phyloP scores from a whole-genome alignment of 2,113 vertebrate species.

The Maccullochella peelii region DNA sequence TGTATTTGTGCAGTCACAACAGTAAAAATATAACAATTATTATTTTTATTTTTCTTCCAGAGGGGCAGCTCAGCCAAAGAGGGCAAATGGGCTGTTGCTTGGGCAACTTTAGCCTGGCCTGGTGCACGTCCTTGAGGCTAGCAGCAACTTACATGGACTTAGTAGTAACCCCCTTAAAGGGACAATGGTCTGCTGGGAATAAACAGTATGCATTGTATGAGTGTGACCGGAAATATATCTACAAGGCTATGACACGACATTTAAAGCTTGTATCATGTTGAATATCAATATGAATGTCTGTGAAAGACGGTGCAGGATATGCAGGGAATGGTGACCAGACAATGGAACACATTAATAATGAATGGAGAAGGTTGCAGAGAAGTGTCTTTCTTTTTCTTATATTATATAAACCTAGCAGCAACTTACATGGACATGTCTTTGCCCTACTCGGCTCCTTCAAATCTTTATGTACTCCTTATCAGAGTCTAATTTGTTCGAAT shows the following conservation, averaged over 20 bases:
- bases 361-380: not conserved
- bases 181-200: not conserved
- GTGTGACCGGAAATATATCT: not conserved
- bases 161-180: not conserved
- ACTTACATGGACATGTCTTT: not conserved
- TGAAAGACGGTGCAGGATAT: not conserved
- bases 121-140: no score
- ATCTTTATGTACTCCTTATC: conserved; percentile 6
- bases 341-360: not conserved
- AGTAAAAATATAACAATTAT: no score
- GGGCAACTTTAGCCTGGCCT: no score
- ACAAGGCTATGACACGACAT: not conserved
- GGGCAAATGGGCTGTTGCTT: no score
- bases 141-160: not conserved
- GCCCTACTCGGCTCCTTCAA: not conserved
- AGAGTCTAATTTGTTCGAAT: conserved; percentile 17
- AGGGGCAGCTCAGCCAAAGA: no score
- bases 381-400: not conserved
- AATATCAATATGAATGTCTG: not conserved
- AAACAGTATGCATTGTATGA: not conserved
- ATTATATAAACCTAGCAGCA: not conserved
- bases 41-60: no score
- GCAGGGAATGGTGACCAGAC: not conserved
- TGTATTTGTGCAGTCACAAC: no score
- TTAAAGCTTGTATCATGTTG: not conserved